Base-by-base conservation (phyloP, 2,113 vertebrate genomes). In the Lontra canadensis region DNA sequence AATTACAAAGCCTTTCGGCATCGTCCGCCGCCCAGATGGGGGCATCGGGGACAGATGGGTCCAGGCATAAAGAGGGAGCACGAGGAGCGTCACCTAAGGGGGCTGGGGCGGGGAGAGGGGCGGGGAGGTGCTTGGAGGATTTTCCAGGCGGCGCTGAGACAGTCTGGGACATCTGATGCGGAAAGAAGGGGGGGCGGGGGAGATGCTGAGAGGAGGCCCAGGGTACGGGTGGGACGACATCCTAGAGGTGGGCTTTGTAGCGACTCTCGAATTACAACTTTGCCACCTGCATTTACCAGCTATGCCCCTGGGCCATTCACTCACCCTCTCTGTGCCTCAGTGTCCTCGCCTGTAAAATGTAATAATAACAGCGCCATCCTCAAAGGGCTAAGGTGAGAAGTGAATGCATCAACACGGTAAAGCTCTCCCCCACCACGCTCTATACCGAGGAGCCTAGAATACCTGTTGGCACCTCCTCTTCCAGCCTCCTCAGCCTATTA, bases 31-130 rank as follows among this genome's bases (percentile, higher is more conserved):
- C 90, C 88, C 96, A 93, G 65, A 90, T 88, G 90, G 67, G 84
- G 80, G 49, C 55, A 0, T 47, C 12, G 7, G 71, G 95, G 93
- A 89, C 95, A 97, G 95, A 97, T 76, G 93, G 83, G 93, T 85
- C 67, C 52, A 49, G 52, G 67, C 39, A 36, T 29, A 9, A 55
- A 88, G 29, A 11, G n/a, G 57, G 67, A 65, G 80, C 67, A 11
- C n/a, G 15, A 61, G 49, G 42, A 65, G 57, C 29, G 1, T 59
- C 85, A 55, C 82, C 49, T 47, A 57, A 52, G 83, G 67, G 31
- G 10, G 4, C 3, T 11, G 52, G 47, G 17, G 7, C 0, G 42
- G 39, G 39, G 6, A 13, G 6, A 6, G 20, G 25, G 10, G n/a
- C 1, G 13, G 20, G 31, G 11, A 18, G 80, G 76, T 93, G 42